Conservation (phyloP, 2,797 vertebrate genomes). For the Hippoglossus hippoglossus region DNA sequence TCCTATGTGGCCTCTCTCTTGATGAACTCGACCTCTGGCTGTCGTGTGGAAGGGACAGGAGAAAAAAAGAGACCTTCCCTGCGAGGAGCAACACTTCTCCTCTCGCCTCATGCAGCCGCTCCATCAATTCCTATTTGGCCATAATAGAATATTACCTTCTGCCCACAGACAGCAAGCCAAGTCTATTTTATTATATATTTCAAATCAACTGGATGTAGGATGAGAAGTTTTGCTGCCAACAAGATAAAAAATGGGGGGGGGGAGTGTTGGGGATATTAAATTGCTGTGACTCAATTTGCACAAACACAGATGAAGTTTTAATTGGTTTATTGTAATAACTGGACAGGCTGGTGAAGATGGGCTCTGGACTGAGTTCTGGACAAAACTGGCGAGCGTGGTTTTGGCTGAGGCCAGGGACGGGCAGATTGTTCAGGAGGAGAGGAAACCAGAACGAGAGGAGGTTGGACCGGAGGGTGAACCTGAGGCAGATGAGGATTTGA, state of each 20-base stretch:
- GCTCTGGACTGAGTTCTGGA: not conserved
- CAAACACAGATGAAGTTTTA: not conserved
- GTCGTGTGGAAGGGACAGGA: slow-evolving; percentile 2
- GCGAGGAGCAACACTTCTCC: not conserved
- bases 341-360: not conserved
- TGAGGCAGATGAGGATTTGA: too few relatives aligned
- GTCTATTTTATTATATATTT: not conserved
- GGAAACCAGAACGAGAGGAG: too few relatives aligned
- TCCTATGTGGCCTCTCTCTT: not conserved
- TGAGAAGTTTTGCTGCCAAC: not conserved
- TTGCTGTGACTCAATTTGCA: not conserved
- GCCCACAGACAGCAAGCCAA: not conserved
- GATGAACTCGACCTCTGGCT: slow-evolving; percentile 28
- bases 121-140: not conserved
- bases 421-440: too few relatives aligned
- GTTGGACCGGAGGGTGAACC: too few relatives aligned
- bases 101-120: not conserved
- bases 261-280: not conserved
- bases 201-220: not conserved
- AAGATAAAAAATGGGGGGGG: not conserved
- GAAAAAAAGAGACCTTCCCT: not conserved
- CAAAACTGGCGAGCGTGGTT: too few relatives aligned
- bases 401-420: too few relatives aligned
- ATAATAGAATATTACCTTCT: not conserved
- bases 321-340: not conserved